phyloP scores from a whole-genome alignment of 1,140 invertebrate genomes.

The Panagrolaimus sp. region DNA sequence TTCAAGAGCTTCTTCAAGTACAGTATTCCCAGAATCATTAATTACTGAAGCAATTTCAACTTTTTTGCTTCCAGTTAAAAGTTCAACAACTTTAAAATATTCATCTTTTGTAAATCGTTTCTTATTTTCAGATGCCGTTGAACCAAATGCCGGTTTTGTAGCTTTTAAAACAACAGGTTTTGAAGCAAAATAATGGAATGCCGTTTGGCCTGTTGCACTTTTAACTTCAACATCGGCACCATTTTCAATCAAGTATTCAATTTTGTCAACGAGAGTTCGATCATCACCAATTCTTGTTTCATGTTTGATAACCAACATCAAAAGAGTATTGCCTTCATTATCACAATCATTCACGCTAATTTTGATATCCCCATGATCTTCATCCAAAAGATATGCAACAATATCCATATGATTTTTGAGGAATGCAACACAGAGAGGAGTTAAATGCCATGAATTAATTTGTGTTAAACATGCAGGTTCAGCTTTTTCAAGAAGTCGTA shows the following conservation, averaged over 20 bases:
- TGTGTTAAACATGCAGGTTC: background rate
- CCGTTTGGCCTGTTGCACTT: background rate
- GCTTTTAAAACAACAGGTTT: background rate
- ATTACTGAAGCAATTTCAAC: background rate
- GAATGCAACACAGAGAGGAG: background rate
- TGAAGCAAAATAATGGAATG: background rate
- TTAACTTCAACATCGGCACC: background rate
- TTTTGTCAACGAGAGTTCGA: background rate
- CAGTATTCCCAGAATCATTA: background rate
- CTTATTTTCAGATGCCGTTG: too few relatives aligned
- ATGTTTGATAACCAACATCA: background rate
- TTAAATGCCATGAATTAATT: conserved; percentile 2
- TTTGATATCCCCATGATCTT: background rate
- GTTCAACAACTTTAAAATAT: background rate
- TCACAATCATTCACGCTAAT: conserved; percentile 11
- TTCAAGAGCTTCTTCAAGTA: background rate
- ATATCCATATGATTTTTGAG: conserved; percentile 5
- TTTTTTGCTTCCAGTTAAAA: background rate
- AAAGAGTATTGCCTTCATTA: background rate
- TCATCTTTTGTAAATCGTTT: too few relatives aligned
- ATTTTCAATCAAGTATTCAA: background rate
- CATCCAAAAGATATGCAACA: background rate
- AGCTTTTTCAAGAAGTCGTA: background rate
- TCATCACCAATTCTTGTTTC: background rate
- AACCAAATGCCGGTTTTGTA: too few relatives aligned